These are phyloP conservation scores for Pandemis cinnamomeana DNA, from an alignment of 2,888 invertebrate species.

Conservation along the genomic window DNA sequence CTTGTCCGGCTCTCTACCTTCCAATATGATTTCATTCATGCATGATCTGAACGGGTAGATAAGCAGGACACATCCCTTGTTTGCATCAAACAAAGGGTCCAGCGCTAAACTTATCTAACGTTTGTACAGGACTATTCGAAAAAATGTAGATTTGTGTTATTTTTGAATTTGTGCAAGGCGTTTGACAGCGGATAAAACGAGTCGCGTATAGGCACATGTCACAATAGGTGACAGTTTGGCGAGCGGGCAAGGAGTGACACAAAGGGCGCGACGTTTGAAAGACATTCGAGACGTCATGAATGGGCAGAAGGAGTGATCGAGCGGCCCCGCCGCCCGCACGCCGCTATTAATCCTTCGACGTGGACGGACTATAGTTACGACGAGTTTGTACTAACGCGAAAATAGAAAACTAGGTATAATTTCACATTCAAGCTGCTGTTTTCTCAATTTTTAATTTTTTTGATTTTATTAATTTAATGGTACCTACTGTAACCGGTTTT, in stretches of 20 bases:
- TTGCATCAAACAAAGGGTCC: slow-evolving; percentile 79
- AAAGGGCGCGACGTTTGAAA: slow-evolving; percentile 75
- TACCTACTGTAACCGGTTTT: too few species aligned
- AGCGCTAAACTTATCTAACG: slow-evolving; percentile 77
- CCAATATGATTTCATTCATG: slow-evolving; percentile 63
- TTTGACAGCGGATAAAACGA: slow-evolving; percentile 79
- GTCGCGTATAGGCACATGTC: slow-evolving; percentile 54
- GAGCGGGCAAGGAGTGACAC: slow-evolving; percentile 72
- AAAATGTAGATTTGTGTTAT: slow-evolving; percentile 77
- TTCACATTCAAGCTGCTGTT: not conserved
- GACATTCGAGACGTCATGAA: slow-evolving; percentile 68
- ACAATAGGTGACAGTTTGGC: slow-evolving; percentile 79
- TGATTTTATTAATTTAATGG: too few species aligned
- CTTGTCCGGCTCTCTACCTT: slow-evolving; percentile 43
- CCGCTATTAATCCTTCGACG: slow-evolving; percentile 65
- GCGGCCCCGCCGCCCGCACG: slow-evolving; percentile 47
- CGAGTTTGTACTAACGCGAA: not conserved
- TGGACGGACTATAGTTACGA: slow-evolving; percentile 35
- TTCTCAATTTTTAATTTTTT: not conserved
- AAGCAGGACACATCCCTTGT: slow-evolving; percentile 79
- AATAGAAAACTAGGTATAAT: not conserved
- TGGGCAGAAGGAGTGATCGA: slow-evolving; percentile 82
- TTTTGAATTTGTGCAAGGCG: slow-evolving; percentile 84
- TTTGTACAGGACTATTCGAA: slow-evolving; percentile 75
- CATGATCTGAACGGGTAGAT: slow-evolving; percentile 65